Base-by-base conservation (phyloP, 2,888 invertebrate genomes). In the Clunio marinus region DNA sequence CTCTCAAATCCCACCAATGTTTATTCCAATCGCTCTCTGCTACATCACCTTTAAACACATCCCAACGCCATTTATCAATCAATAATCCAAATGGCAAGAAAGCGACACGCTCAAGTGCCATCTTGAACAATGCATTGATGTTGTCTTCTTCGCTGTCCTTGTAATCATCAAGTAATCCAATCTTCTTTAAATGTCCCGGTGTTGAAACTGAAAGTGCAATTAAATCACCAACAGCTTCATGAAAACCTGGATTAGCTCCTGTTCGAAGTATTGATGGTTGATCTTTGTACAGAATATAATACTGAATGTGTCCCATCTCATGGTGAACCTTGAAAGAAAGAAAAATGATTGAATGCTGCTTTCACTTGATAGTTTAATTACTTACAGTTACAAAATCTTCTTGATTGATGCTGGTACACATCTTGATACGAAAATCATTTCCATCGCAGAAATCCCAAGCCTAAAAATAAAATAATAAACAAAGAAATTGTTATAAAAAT, bases 51-150 rank as follows among this genome's bases (percentile, higher is more conserved):
- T 46, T 68, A 70, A 81, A 81, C n/a, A 84, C 80, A 68, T 80
- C 80, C 84, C 84, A 85, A 13, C 85, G 76, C 82, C 83, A 85
- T 69, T 78, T 78, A 71, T 86, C 85, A 73, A 84, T 77, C 68
- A 83, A 73, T 37, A 81, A 80, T n/a, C 81, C 83, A 71, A 81
- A 84, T 1, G 84, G 84, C n/a, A 84, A 73, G 72, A 84, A 83
- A 1, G 81, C 81, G 24, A 85, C 76, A 71, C 80, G 78, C 22
- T 79, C 75, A n/a, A 82, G 70, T 2, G 82, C 83, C 74, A 78
- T 79, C 66, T 75, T 74, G 77, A 81, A 78, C 25, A 83, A 74
- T 60, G 78, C 77, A 72, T 83, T 83, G 46, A 83, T 76, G 32
- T 76, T 75, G 2, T 73, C 72, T 55, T 76, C 74, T 2, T 72